Evolutionary conservation across 64 coral and sea anemone genomes (phyloP).

Genomic region (Pocillopora verrucosa): DNA sequence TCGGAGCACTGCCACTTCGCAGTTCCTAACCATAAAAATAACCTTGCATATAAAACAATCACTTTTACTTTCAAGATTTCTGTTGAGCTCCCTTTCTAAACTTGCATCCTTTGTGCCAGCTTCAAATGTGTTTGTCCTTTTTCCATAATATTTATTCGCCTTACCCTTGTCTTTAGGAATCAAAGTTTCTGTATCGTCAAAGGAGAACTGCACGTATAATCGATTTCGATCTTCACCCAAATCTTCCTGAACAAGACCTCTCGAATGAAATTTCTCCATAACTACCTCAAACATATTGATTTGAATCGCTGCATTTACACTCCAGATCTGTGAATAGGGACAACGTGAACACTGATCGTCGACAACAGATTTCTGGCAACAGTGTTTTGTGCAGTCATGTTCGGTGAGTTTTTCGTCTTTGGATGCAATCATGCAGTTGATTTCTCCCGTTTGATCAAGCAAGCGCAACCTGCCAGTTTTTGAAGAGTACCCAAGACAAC

Average conservation of each 20-base stretch:
- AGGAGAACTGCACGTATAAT: conserved; percentile 55
- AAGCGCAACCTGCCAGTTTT: conserved; percentile 1
- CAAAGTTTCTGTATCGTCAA: conserved; percentile 49
- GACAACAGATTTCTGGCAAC: not conserved
- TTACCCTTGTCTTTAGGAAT: not conserved
- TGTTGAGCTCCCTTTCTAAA: not conserved
- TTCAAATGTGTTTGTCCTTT: not conserved
- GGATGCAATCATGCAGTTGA: conserved; percentile 11
- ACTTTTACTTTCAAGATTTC: not conserved
- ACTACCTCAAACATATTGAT: conserved; percentile 68
- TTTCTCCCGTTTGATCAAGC: conserved; percentile 28
- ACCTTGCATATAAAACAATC: conserved; percentile 24
- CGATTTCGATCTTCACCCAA: not conserved
- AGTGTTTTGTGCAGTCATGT: not conserved
- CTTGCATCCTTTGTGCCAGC: not conserved
- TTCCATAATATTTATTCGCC: not conserved
- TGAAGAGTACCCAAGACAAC: conserved; percentile 1
- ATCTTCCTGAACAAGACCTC: not conserved
- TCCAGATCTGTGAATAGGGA: not conserved
- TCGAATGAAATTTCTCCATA: conserved; percentile 50
- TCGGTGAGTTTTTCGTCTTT: not conserved
- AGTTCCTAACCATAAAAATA: conserved; percentile 67
- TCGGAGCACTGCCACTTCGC: conserved; percentile 51
- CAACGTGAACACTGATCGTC: not conserved
- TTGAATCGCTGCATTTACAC: conserved; percentile 20